Conservation (phyloP, 2,888 invertebrate species). For the Phytoseiulus persimilis region DNA sequence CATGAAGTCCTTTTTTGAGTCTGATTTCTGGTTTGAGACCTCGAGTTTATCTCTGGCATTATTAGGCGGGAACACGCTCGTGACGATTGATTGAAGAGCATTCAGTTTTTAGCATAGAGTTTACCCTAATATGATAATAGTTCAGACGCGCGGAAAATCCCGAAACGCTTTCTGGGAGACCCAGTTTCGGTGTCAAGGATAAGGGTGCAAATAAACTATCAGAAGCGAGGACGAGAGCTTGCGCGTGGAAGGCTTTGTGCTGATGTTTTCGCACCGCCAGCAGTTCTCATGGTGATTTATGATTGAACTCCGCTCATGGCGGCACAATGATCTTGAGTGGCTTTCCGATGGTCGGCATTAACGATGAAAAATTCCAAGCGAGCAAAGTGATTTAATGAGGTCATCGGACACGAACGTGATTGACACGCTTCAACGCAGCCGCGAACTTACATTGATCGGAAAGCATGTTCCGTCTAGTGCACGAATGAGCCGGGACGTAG, state of each 20-base stretch:
- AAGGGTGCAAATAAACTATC: background rate
- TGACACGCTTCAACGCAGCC: background rate
- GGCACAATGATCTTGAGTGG: background rate
- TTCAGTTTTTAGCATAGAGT: too few species aligned
- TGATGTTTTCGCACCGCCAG: background rate
- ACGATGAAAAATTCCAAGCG: background rate
- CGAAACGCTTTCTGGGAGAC: background rate
- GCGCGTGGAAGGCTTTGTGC: background rate
- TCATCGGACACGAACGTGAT: background rate
- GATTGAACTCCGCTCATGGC: background rate
- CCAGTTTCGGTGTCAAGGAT: background rate
- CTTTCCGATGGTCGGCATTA: background rate
- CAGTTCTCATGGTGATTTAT: background rate
- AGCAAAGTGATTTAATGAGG: background rate
- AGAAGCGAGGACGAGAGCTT: background rate
- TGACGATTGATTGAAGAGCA: too few species aligned
- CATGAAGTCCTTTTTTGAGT: too few species aligned
- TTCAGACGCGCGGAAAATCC: background rate
- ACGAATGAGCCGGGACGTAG: background rate
- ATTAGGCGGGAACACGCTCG: too few species aligned
- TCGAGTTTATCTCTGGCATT: too few species aligned
- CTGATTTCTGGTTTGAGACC: too few species aligned
- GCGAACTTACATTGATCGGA: background rate
- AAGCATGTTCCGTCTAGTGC: background rate
- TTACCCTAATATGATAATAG: too few species aligned